Evolutionary conservation across 2,888 invertebrate genomes (phyloP).

Genomic region (Abrostola tripartita): DNA sequence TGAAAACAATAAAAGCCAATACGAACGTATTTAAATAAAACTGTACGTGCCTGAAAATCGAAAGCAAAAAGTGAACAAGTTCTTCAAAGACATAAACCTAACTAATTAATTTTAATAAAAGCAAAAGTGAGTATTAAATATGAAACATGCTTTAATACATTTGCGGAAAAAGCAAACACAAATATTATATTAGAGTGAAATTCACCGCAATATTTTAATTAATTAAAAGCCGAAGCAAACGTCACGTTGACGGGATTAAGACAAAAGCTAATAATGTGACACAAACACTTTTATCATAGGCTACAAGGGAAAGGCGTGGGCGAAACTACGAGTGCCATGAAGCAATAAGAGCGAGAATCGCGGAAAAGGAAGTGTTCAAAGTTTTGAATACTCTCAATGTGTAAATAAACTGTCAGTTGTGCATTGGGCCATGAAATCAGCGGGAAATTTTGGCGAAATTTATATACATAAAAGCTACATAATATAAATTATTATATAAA

Average conservation of each 20-base stretch:
- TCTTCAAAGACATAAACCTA: no score
- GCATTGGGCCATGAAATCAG: conserved; percentile 13
- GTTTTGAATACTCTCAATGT: conserved; percentile 40
- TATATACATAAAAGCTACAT: no score
- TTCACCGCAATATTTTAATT: conserved; percentile 25
- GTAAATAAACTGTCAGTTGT: conserved; percentile 29
- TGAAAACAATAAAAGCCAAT: no score
- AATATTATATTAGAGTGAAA: not conserved
- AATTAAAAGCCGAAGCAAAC: conserved; percentile 21
- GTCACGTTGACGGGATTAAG: conserved; percentile 6
- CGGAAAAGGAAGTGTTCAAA: conserved; percentile 21
- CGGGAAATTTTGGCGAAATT: not conserved
- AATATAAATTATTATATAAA: no score
- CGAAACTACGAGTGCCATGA: conserved; percentile 10
- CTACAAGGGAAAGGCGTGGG: conserved; percentile 3
- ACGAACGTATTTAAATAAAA: no score
- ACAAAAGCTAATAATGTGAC: conserved; percentile 14
- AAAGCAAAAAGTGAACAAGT: no score
- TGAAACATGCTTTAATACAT: not conserved
- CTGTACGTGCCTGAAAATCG: no score
- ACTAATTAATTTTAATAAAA: no score
- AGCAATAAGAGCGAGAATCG: conserved; percentile 17
- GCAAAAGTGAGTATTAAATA: no score
- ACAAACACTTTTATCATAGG: conserved; percentile 12
- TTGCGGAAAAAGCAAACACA: not conserved